Percentiles rank a stretch among this genome's conserved stretches.
These are phyloP conservation scores for Formica aserva DNA, from an alignment of 2,888 invertebrate species.

Conservation along the genomic window DNA sequence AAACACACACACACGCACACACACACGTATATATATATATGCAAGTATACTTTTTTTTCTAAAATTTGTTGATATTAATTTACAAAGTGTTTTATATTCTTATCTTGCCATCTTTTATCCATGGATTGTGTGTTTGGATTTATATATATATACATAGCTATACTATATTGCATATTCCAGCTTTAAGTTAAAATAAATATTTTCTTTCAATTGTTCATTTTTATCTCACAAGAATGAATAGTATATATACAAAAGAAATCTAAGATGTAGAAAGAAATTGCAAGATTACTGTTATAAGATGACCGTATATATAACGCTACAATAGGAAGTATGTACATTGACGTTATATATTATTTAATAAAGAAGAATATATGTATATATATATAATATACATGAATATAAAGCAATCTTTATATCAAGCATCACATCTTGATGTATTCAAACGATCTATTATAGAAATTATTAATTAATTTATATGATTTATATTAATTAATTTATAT, in stretches of 20 bases:
- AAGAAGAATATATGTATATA: constrained; percentile 39
- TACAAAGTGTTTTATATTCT: constrained; percentile 2
- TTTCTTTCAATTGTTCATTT: constrained; percentile 11
- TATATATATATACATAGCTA: no score
- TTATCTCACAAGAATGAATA: background rate
- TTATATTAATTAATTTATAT: constrained; percentile 22
- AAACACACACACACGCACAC: background rate
- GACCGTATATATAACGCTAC: constrained; percentile 58
- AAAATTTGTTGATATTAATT: constrained; percentile 7
- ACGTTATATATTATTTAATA: constrained; percentile 65
- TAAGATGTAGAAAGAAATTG: constrained; percentile 48
- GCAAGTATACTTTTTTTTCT: constrained; percentile 21
- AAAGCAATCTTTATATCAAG: constrained; percentile 20
- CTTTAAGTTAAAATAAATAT: constrained; percentile 8
- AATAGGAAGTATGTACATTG: constrained; percentile 59
- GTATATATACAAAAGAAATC: constrained; percentile 13
- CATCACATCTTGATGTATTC: constrained; percentile 4
- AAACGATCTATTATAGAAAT: background rate
- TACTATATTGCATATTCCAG: background rate
- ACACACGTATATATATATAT: no score
- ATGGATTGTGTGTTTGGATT: background rate
- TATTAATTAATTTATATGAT: constrained; percentile 26
- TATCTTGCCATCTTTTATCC: background rate
- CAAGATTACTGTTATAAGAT: constrained; percentile 57
- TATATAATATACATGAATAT: constrained; percentile 18